Evolutionary conservation across 2,888 invertebrate genomes (phyloP), one percentile per base, ranked within the genome.

Genomic region (Rhingia campestris): DNA sequence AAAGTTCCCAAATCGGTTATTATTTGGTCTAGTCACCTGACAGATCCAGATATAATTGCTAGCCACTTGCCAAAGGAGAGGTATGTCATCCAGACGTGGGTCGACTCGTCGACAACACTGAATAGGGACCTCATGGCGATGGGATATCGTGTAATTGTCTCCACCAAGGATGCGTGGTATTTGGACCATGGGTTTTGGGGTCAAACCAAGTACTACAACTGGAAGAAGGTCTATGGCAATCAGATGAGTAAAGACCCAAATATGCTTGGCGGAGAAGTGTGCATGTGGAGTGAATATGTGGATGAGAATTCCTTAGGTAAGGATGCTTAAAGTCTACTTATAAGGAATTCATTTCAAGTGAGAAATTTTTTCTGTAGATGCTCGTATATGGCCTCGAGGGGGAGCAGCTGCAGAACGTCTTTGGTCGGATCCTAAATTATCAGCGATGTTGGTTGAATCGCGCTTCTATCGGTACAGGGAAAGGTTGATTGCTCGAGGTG

Each of bases 171-270:
- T 90, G 94, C 95, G 10, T 97, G 96, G 96, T 97, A 97, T 88
- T 91, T 97, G 81, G 97, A 97, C 91, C 97, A 96, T 88, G 97
- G 97, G 0, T 96, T 96, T 91, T 96, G 96, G 95, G 96, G 96
- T 0, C 90, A 70, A 30, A 96, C 96, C 0, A 92, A 90, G 14
- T 97, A 95, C 89, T 95, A 96, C 87, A 94, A 94, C 76, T 97
- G 97, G 97, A 93, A 94, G 81, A 93, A 92, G 10, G 95, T 95
- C 87, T 97, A 96, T 88, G 92, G 93, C 0, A 95, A 95, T 90
- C 91, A 89, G 41, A 90, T 96, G 87, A 94, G 94, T 0, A 88
- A 88, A 0, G 91, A 92, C 3, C 87, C 89, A 0, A 92, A 91
- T 6, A 91, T 94, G 58, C 88, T 95, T 53, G 95, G 95, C 0